Conservation (phyloP, 1,140 invertebrate species). For the Eumaeus atala region DNA sequence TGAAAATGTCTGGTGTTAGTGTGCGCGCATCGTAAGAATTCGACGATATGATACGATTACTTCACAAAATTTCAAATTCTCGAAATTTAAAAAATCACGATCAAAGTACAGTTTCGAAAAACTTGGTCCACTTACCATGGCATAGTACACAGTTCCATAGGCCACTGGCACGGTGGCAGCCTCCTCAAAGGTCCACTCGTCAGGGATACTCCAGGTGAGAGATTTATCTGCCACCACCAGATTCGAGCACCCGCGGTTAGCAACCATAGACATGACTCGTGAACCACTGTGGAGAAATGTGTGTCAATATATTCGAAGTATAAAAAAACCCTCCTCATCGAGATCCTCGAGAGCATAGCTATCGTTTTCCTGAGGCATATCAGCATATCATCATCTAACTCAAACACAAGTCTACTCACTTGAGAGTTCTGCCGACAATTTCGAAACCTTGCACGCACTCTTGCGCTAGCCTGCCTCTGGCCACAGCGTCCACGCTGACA, state of each 20-base stretch:
- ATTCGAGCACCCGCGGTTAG: conserved; percentile 76
- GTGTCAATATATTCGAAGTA: conserved; percentile 11
- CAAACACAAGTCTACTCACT: no score
- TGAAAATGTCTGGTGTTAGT: no score
- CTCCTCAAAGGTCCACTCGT: conserved; percentile 88
- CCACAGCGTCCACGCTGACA: conserved; percentile 78
- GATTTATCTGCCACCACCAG: conserved; percentile 75
- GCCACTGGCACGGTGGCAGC: conserved; percentile 92
- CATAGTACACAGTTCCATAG: conserved; percentile 90
- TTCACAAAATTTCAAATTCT: no score
- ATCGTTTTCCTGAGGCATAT: no score
- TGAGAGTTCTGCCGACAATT: conserved; percentile 77
- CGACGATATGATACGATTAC: no score
- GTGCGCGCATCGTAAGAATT: no score
- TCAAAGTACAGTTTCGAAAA: no score
- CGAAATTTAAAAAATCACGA: no score
- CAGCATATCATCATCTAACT: no score
- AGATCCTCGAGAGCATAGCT: no score
- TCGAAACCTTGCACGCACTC: conserved; percentile 85
- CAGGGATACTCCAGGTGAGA: conserved; percentile 86
- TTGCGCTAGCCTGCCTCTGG: conserved; percentile 74
- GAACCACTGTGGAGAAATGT: conserved; percentile 68
- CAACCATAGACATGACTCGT: conserved; percentile 82
- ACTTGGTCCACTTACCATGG: conserved; percentile 80
- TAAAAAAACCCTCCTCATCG: no score